These are phyloP conservation scores for Heteromyza rotundicornis DNA, from an alignment of 2,888 invertebrate genomes.

Conservation along the genomic window DNA sequence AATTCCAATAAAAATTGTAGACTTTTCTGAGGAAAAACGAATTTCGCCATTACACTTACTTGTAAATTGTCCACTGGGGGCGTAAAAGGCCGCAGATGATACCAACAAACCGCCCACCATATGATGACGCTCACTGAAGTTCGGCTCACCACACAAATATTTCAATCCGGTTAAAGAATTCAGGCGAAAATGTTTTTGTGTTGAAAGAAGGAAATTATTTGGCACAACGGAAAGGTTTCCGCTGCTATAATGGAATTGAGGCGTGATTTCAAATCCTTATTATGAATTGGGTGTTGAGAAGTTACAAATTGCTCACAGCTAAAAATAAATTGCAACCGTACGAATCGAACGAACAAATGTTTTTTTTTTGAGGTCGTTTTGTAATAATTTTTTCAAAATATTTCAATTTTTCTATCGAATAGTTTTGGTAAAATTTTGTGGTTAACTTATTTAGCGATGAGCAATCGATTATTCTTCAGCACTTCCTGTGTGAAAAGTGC, in stretches of 20 bases:
- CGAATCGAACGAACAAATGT: neutral
- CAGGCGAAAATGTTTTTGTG: neutral
- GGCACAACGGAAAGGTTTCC: too few species aligned
- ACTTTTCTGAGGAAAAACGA: too few species aligned
- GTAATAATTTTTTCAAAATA: too few species aligned
- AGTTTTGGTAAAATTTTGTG: slow-evolving; percentile 12
- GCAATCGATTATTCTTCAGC: neutral
- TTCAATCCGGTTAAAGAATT: too few species aligned
- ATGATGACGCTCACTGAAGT: slow-evolving; percentile 49
- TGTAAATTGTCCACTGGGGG: slow-evolving; percentile 48
- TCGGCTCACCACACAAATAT: slow-evolving; percentile 17
- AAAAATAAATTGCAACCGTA: slow-evolving; percentile 19
- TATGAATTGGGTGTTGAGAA: neutral
- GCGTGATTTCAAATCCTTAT: neutral
- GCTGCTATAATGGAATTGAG: too few species aligned
- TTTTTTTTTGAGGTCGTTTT: neutral
- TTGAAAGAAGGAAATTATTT: too few species aligned
- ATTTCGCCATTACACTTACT: slow-evolving; percentile 30
- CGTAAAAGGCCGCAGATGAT: slow-evolving; percentile 54
- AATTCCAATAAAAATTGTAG: too few species aligned
- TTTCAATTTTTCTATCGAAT: neutral
- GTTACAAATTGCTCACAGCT: slow-evolving; percentile 16
- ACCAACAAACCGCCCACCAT: slow-evolving; percentile 57
- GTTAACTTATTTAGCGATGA: neutral
- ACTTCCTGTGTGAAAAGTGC: too few species aligned